A percentile compares a stretch with the other conserved stretches of the same genome.
phyloP scores from a whole-genome alignment of 2,113 vertebrate species.

The Herpailurus yagouaroundi region DNA sequence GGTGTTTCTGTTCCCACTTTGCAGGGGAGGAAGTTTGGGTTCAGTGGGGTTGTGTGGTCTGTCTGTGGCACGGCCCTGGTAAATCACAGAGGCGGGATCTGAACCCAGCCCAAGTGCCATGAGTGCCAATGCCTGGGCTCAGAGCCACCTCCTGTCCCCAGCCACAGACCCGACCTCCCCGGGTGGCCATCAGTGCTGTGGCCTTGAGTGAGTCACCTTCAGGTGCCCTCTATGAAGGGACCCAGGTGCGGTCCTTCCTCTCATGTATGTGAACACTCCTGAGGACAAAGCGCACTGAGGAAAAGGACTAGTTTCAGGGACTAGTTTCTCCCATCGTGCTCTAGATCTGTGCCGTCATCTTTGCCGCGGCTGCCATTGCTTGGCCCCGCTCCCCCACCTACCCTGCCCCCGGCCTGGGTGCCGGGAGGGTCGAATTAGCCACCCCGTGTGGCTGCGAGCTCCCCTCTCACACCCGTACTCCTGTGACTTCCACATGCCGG shows the following conservation, averaged over 20 bases:
- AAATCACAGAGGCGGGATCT: background rate
- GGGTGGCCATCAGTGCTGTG: background rate
- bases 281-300: background rate
- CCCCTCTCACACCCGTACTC: background rate
- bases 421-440: too few relatives aligned
- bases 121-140: fast-evolving
- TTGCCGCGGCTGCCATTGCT: too few relatives aligned
- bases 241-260: background rate
- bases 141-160: background rate
- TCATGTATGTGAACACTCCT: too few relatives aligned
- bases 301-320: background rate
- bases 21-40: background rate
- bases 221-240: background rate
- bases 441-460: background rate
- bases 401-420: background rate
- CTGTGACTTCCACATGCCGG: background rate
- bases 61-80: fast-evolving
- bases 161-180: background rate
- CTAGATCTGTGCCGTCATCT: background rate
- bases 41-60: background rate
- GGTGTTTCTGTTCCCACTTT: background rate
- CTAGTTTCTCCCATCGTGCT: background rate
- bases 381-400: background rate
- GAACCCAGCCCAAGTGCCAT: background rate
- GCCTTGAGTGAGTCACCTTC: background rate